Evolutionary conservation across 1,140 invertebrate species (phyloP).

Genomic region (Mya arenaria): DNA sequence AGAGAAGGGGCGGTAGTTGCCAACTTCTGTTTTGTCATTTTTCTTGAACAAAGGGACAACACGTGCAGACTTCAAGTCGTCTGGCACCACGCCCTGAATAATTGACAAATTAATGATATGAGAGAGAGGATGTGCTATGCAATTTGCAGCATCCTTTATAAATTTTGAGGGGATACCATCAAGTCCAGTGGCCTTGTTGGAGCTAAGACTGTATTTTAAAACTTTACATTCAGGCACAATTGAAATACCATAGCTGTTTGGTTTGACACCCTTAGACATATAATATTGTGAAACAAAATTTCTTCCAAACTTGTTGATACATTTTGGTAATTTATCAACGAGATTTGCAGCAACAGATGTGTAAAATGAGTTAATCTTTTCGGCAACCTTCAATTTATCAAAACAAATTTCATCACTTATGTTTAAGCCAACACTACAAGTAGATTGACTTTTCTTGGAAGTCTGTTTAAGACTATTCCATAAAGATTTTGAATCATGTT

Average conservation of each 20-base stretch:
- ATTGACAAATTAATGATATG: slow-evolving; percentile 27
- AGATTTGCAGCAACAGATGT: background rate
- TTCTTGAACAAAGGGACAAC: background rate
- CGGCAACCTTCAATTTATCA: no score
- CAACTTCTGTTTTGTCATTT: slow-evolving; percentile 20
- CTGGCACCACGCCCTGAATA: slow-evolving; percentile 26
- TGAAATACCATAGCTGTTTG: slow-evolving; percentile 22
- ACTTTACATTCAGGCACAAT: background rate
- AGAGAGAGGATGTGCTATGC: slow-evolving; percentile 4
- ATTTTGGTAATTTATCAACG: slow-evolving; percentile 17
- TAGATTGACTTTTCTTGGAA: no score
- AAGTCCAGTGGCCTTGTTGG: slow-evolving; percentile 20
- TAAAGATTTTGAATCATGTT: background rate
- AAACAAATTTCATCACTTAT: no score
- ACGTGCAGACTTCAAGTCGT: slow-evolving; percentile 22
- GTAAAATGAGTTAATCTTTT: slow-evolving; percentile 1
- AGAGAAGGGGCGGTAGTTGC: slow-evolving; percentile 30
- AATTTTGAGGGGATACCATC: slow-evolving; percentile 31
- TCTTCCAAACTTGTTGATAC: slow-evolving; percentile 3
- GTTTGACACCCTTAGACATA: no score
- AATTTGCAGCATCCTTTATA: background rate
- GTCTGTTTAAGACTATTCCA: background rate
- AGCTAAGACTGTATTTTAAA: background rate
- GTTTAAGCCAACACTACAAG: no score
- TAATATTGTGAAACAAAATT: background rate